Conservation (phyloP, 2,113 vertebrate species). For the Cynocephalus volans region DNA sequence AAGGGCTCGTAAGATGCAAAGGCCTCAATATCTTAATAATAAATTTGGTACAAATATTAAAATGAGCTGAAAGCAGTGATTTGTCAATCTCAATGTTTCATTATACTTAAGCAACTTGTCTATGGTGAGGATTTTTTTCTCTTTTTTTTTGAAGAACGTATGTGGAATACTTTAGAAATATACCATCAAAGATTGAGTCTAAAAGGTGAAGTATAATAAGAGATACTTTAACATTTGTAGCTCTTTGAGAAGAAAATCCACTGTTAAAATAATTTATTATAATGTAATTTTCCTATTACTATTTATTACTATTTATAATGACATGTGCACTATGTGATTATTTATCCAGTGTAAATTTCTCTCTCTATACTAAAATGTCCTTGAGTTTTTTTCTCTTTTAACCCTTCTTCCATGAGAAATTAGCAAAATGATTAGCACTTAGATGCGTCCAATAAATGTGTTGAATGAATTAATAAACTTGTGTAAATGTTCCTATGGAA, state of each 20-base stretch:
- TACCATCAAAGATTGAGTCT: constrained; percentile 28
- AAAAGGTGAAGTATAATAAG: constrained; percentile 44
- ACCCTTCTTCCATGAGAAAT: not conserved
- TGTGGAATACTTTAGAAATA: constrained; percentile 35
- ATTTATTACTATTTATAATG: constrained; percentile 35
- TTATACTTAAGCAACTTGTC: constrained; percentile 38
- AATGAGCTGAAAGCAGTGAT: not conserved
- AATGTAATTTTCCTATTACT: not conserved
- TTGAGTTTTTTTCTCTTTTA: constrained; percentile 13
- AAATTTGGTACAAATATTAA: constrained; percentile 48
- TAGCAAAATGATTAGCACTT: constrained; percentile 26
- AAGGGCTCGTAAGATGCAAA: constrained; percentile 36
- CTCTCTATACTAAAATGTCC: not conserved
- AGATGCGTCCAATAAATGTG: not conserved
- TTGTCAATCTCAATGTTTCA: not conserved
- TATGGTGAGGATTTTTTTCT: not conserved
- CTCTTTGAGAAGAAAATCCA: constrained; percentile 55
- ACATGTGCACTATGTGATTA: constrained; percentile 1
- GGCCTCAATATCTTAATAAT: not conserved
- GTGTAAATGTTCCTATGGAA: constrained; percentile 53
- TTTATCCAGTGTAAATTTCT: constrained; percentile 16
- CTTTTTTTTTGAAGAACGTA: not conserved
- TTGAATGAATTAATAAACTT: constrained; percentile 39
- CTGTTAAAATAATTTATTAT: constrained; percentile 41
- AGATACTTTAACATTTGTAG: not conserved